Conservation (phyloP, 2,888 invertebrate genomes). For the Nematopogon swammerdamellus region DNA sequence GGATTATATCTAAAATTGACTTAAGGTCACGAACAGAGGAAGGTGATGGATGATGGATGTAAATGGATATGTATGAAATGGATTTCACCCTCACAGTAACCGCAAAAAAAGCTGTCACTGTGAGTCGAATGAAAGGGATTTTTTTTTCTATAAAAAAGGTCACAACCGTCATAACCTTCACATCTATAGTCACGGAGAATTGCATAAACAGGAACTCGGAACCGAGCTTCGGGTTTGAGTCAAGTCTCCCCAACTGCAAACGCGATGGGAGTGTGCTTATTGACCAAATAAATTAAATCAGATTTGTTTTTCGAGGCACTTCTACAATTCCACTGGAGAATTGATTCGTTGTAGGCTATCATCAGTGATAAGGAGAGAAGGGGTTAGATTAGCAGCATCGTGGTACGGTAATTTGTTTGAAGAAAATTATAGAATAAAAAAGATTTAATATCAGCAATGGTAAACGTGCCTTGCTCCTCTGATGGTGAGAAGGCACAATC, state of each 20-base stretch:
- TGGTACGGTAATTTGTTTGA: neutral
- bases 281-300: neutral
- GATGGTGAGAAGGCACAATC: neutral
- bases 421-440: neutral
- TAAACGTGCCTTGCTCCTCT: neutral
- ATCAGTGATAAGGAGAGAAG: neutral
- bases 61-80: neutral
- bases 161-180: conserved; percentile 2
- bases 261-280: neutral
- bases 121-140: neutral
- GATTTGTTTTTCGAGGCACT: neutral
- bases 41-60: neutral
- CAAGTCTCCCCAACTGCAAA: conserved; percentile 1
- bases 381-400: neutral
- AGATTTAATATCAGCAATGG: neutral
- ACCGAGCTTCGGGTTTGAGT: neutral
- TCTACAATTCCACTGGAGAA: neutral
- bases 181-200: neutral
- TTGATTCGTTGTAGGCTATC: no score
- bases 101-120: neutral
- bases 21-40: neutral
- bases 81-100: neutral
- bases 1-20: neutral
- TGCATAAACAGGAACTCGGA: neutral
- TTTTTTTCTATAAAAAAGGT: neutral